These are phyloP conservation scores for Enteromius argenteus DNA, from an alignment of 2,797 vertebrate species.

Conservation along the genomic window DNA sequence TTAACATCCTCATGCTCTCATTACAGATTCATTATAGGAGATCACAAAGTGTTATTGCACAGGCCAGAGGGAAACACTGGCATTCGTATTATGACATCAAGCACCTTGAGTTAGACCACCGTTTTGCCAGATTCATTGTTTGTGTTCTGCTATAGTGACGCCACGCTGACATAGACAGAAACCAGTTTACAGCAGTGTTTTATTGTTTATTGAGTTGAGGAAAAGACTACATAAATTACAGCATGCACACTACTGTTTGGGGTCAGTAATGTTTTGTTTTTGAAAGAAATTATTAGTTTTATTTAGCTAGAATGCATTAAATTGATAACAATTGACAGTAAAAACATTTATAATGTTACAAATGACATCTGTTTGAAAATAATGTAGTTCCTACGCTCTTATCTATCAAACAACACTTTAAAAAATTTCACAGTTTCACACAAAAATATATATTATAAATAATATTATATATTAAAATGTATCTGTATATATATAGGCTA, in stretches of 20 bases:
- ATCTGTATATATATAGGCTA: too few species aligned
- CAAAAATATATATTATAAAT: too few species aligned
- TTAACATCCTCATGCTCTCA: conserved; percentile 17
- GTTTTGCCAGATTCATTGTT: not conserved
- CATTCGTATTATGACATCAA: not conserved
- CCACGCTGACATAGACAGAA: not conserved
- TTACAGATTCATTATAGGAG: conserved; percentile 48
- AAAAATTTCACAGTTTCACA: too few species aligned
- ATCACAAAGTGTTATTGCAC: conserved; percentile 27
- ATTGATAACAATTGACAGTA: not conserved
- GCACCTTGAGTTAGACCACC: not conserved
- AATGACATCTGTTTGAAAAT: too few species aligned
- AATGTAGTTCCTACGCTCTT: too few species aligned
- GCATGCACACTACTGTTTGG: not conserved
- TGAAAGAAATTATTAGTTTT: not conserved
- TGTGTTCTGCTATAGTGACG: not conserved
- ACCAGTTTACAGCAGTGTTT: not conserved
- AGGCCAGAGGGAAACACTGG: not conserved
- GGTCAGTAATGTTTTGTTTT: not conserved
- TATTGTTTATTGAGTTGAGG: not conserved
- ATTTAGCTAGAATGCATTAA: not conserved
- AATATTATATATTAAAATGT: too few species aligned
- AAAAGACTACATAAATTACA: not conserved
- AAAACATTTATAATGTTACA: not conserved
- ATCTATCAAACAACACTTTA: too few species aligned